phyloP scores from a whole-genome alignment of 2,888 invertebrate genomes.

The Tuta absoluta region DNA sequence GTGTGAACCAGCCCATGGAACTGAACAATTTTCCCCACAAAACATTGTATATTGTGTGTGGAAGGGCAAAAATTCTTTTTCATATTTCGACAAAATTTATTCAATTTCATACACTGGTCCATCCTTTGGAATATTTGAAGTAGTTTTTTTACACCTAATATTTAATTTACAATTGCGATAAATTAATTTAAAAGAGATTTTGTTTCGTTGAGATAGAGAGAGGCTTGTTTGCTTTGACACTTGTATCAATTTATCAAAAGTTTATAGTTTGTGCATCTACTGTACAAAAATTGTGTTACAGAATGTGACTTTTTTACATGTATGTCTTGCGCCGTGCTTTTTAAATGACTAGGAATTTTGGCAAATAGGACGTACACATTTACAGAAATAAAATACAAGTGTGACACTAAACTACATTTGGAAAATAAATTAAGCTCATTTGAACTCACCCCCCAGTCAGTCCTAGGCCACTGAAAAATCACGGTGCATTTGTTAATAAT shows the following conservation, averaged over 20 bases:
- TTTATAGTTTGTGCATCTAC: not conserved
- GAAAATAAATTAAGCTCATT: not conserved
- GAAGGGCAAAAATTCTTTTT: too few relatives aligned
- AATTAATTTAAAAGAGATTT: too few relatives aligned
- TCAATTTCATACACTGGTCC: too few relatives aligned
- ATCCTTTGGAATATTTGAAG: too few relatives aligned
- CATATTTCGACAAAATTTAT: too few relatives aligned
- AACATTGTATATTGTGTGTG: too few relatives aligned
- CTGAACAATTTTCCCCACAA: too few relatives aligned
- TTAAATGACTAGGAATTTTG: slow-evolving; percentile 6
- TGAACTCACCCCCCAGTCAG: slow-evolving; percentile 13
- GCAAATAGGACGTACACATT: not conserved
- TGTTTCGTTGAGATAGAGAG: too few relatives aligned
- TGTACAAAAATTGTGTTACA: not conserved
- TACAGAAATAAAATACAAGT: not conserved
- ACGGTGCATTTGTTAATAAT: slow-evolving; percentile 14
- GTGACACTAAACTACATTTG: not conserved
- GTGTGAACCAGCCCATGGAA: too few relatives aligned
- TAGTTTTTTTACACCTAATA: too few relatives aligned
- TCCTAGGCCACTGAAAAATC: slow-evolving; percentile 22
- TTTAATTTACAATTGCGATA: too few relatives aligned
- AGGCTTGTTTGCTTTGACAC: too few relatives aligned
- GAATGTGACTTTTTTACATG: not conserved
- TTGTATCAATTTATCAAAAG: not conserved
- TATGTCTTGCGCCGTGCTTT: slow-evolving; percentile 9